These are phyloP conservation scores for Schizotus pectinicornis DNA, from an alignment of 2,888 invertebrate species.

Conservation along the genomic window DNA sequence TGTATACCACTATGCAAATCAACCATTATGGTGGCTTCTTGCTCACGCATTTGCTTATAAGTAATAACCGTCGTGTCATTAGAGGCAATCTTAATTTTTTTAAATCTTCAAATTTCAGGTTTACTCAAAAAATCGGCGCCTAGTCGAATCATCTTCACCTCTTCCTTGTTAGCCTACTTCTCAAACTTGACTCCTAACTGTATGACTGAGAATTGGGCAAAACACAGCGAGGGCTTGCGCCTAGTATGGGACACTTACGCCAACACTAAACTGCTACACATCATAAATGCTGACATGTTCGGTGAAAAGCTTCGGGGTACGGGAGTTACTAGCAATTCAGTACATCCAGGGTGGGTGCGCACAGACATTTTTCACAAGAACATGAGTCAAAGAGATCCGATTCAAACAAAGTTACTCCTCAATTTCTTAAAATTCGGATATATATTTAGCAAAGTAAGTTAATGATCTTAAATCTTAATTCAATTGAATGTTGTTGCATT, in stretches of 20 bases:
- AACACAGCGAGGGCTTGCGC: slow-evolving; percentile 66
- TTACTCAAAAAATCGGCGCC: slow-evolving; percentile 76
- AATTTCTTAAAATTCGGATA: too few species aligned
- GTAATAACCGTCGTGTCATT: too few species aligned
- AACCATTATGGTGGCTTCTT: slow-evolving; percentile 95
- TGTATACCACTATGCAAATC: slow-evolving; percentile 90
- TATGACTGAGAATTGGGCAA: slow-evolving; percentile 77
- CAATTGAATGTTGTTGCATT: too few species aligned
- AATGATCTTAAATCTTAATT: too few species aligned
- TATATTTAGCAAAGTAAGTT: too few species aligned
- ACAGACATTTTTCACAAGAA: slow-evolving; percentile 80
- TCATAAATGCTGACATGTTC: slow-evolving; percentile 79
- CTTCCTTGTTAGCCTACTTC: slow-evolving; percentile 78
- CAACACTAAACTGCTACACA: slow-evolving; percentile 80
- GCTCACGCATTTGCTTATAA: slow-evolving; percentile 85
- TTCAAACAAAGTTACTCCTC: too few species aligned
- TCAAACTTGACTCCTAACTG: slow-evolving; percentile 76
- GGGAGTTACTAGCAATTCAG: slow-evolving; percentile 80
- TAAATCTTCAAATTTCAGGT: slow-evolving; percentile 59
- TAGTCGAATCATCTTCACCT: slow-evolving; percentile 80
- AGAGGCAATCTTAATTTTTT: not conserved
- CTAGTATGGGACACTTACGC: slow-evolving; percentile 69
- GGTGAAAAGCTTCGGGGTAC: slow-evolving; percentile 78
- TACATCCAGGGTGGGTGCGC: slow-evolving; percentile 87
- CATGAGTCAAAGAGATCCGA: too few species aligned